Evolutionary conservation across 2,113 vertebrate species (phyloP).

Genomic region (Eonycteris spelaea): DNA sequence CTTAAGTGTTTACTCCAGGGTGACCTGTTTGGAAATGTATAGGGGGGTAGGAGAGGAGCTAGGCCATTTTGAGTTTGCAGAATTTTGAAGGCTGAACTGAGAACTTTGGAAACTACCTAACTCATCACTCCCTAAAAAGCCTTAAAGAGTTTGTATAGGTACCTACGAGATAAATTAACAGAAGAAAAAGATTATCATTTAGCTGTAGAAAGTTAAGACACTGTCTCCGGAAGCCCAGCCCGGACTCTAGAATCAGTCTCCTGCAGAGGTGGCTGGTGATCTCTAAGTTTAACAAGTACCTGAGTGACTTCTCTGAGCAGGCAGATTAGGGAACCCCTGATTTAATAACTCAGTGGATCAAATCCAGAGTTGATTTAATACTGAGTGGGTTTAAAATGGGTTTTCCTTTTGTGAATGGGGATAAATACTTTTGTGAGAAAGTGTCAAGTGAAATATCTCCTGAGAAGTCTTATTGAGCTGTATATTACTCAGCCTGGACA

Average conservation of each 20-base stretch:
- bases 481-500: neutral
- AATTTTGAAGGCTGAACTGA: neutral
- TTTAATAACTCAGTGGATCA: neutral
- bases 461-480: neutral
- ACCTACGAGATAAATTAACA: neutral
- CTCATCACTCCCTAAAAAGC: neutral
- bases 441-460: neutral
- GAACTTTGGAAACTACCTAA: neutral
- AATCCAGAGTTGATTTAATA: conserved; percentile 18
- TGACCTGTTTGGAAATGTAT: neutral
- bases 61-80: neutral
- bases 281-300: neutral
- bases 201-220: neutral
- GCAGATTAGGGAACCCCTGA: neutral
- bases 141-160: neutral
- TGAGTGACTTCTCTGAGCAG: neutral
- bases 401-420: neutral
- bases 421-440: conserved; percentile 20
- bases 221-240: neutral
- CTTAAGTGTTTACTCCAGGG: neutral
- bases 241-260: neutral
- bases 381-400: neutral
- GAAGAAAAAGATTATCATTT: neutral
- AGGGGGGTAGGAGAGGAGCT: neutral
- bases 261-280: neutral